Evolutionary conservation across 2,797 vertebrate genomes (phyloP), one percentile per base, ranked within the genome.

Genomic region (Chelonia mydas): DNA sequence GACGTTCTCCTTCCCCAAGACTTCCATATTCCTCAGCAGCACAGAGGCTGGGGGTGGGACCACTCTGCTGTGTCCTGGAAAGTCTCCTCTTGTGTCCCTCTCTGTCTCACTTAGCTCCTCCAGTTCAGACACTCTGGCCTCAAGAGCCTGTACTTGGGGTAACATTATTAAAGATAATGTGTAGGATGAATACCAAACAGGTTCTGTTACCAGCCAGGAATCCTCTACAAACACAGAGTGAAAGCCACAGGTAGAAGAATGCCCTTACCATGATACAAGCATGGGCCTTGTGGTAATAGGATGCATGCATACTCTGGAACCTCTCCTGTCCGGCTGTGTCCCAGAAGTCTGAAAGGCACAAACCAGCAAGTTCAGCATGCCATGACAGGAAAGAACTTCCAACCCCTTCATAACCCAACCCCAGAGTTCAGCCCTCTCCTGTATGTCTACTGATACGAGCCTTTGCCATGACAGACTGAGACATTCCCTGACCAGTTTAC

Each of bases 261-360:
- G 31, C 9, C 89, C 98, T 97, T 98, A 99, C 99, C 99, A 99
- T 99, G 98, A 99, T 99, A 97, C 99, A 99, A 13, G 99, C 99
- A 0, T 99, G 99, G 84, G 99, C 99, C 98, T 99, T 99, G 97
- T 99, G 98, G 97, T 99, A 99, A 96, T 99, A 99, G 55, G 99
- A 99, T 0, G 99, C 98, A 13, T 99, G 99, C 99, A 99, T 99
- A 98, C 99, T 99, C 98, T 98, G 99, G 98, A 99, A 99, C 59
- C 99, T 98, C 94, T 99, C 99, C 97, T 99, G 99, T 68, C 99
- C 99, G 0, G 99, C 99, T 0, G 99, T 99, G 97, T 99, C 99
- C 99, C 99, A 99, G 96, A 99, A 99, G 97, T 99, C 99, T 99
- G 98, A 83, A 95, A 97, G 1, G 83, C 0, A 33, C 49, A 96